These are phyloP conservation scores for Hyperoplus lanceolatus DNA, from an alignment of 2,797 vertebrate genomes.

Conservation along the genomic window DNA sequence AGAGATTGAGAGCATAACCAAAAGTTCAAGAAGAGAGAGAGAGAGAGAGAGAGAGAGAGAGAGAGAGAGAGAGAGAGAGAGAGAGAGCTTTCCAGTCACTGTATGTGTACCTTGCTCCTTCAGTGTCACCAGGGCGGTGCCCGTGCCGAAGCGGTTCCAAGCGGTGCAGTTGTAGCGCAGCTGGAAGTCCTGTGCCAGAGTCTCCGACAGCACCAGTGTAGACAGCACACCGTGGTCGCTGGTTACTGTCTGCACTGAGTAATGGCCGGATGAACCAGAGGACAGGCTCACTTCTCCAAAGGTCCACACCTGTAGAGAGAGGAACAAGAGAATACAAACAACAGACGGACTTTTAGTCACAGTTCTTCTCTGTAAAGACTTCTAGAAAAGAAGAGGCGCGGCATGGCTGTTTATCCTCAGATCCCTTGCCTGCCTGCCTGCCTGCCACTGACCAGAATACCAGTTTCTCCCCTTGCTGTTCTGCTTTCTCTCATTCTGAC, in stretches of 20 bases:
- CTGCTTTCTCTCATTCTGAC: slow-evolving; percentile 56
- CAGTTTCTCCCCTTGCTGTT: slow-evolving; percentile 38
- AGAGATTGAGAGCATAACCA: slow-evolving; percentile 37
- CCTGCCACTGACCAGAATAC: slow-evolving; percentile 41
- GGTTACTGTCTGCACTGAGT: slow-evolving; percentile 90
- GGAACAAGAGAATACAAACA: slow-evolving; percentile 13
- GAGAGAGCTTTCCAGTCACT: slow-evolving; percentile 7
- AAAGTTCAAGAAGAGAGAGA: slow-evolving; percentile 3
- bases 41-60: not conserved
- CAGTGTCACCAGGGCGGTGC: slow-evolving; percentile 76
- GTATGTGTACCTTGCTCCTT: slow-evolving; percentile 79
- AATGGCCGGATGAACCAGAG: slow-evolving; percentile 88
- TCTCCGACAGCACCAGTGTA: slow-evolving; percentile 89
- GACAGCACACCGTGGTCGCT: slow-evolving; percentile 88
- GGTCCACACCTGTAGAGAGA: slow-evolving; percentile 88
- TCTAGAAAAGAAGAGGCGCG: slow-evolving; percentile 24
- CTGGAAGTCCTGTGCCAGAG: slow-evolving; percentile 88
- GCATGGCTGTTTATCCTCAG: slow-evolving; percentile 53
- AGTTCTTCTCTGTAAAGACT: slow-evolving; percentile 19
- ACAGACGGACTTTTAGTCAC: not conserved
- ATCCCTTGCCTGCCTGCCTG: slow-evolving; percentile 26
- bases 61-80: not conserved
- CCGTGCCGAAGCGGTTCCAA: slow-evolving; percentile 82
- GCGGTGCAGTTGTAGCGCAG: slow-evolving; percentile 84
- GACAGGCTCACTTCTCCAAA: slow-evolving; percentile 90